Percentiles rank a stretch among this genome's conserved stretches.
phyloP scores from a whole-genome alignment of 2,113 vertebrate genomes.

The Xenopus borealis region DNA sequence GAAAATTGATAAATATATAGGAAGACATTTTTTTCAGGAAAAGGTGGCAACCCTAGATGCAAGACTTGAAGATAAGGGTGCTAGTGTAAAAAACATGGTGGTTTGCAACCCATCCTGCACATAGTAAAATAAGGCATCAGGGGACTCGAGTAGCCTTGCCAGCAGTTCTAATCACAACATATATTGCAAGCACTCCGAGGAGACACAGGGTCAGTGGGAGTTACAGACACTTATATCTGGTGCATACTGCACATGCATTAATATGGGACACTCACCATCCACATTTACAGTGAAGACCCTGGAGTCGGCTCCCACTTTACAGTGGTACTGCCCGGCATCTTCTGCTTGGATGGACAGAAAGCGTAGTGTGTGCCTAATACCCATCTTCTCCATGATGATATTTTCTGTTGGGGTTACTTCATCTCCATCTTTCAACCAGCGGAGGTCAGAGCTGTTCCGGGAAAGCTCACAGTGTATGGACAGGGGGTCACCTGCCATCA shows the following conservation, averaged over 20 bases:
- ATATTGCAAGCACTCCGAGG: not conserved
- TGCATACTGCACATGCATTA: fast-evolving
- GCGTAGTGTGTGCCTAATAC: conserved; percentile 64
- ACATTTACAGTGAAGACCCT: conserved; percentile 74
- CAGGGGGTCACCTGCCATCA: conserved; percentile 56
- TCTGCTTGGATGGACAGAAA: conserved; percentile 65
- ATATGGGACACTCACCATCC: conserved; percentile 69
- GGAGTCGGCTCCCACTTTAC: conserved; percentile 77
- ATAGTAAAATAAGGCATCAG: too few relatives aligned
- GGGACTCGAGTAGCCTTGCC: too few relatives aligned
- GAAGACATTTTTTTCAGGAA: too few relatives aligned
- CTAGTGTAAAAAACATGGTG: too few relatives aligned
- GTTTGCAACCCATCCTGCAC: too few relatives aligned
- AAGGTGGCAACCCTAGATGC: too few relatives aligned
- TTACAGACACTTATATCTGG: not conserved
- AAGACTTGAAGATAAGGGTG: too few relatives aligned
- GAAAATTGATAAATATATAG: too few relatives aligned
- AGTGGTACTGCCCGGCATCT: conserved; percentile 74
- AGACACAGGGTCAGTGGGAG: not conserved
- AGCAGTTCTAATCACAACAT: too few relatives aligned
- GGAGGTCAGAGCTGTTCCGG: conserved; percentile 62
- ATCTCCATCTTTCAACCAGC: conserved; percentile 80
- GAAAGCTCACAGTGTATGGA: conserved; percentile 69
- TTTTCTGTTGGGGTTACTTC: conserved; percentile 68
- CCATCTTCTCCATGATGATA: conserved; percentile 68